Base-by-base conservation (phyloP, 2,888 invertebrate genomes). In the Macrophya annulata region DNA sequence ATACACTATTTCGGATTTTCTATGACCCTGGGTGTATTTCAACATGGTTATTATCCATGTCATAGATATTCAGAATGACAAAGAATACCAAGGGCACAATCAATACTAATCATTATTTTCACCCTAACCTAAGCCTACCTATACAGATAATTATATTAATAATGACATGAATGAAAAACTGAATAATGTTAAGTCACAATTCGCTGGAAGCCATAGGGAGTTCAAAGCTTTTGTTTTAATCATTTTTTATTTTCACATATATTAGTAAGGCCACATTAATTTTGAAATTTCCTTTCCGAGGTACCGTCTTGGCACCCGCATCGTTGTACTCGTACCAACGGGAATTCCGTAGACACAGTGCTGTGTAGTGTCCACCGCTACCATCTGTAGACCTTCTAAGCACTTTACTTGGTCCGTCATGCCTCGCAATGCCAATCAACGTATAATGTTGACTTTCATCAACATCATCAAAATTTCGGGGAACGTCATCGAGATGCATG, bases 251-350 rank as follows among this genome's bases (percentile, higher is more conserved):
- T 71, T 71, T 40, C 0, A 71, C 71, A n/a, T 71, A 71, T 17
- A 71, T n/a, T 5, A 71, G 40, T 40, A 71, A 71, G 15, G 40
- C 71, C 9, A 71, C 43, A 37, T 31, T 31, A 1, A 43, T 8
- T 71, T 71, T 71, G n/a, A 37, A 40, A n/a, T 71, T 43, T 6
- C 17, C 15, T 17, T 43, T 71, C 4, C 71, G 71, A 17, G 40
- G 71, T 17, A n/a, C 37, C 15, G n/a, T 40, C 17, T 43, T 15
- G 0, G 71, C 40, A 71, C 71, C 40, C 9, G 40, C n/a, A 40
- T 71, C 71, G 71, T 71, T n/a, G 17, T 40, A 71, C 9, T 71
- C 40, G 40, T 71, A 71, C 71, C 71, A 71, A 31, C 71, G 71
- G 4, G 37, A 31, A 71, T 71, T 71, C 17, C 71, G 31, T 37